phyloP scores from a whole-genome alignment of 2,888 invertebrate genomes.

The Leptodirus hochenwartii region DNA sequence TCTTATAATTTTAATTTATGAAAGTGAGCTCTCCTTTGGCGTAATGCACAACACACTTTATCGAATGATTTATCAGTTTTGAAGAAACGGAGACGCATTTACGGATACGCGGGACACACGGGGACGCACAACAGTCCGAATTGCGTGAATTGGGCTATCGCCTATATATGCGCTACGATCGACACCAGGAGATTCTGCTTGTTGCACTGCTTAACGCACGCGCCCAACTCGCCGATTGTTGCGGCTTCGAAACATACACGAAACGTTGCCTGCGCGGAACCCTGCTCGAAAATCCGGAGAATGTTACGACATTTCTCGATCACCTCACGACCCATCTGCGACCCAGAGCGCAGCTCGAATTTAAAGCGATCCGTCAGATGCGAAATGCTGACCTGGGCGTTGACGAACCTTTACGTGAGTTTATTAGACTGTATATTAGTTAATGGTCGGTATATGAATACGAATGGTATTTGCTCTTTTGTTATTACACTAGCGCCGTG shows the following conservation, averaged over 20 bases:
- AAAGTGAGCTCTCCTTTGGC: too few species aligned
- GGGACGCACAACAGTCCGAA: slow-evolving; percentile 59
- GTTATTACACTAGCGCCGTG: slow-evolving; percentile 43
- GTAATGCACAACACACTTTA: too few species aligned
- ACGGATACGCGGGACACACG: slow-evolving; percentile 65
- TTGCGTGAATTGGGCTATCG: slow-evolving; percentile 80
- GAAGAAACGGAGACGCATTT: too few species aligned
- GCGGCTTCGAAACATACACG: slow-evolving; percentile 79
- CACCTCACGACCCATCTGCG: slow-evolving; percentile 51
- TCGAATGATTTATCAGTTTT: too few species aligned
- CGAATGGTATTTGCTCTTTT: too few species aligned
- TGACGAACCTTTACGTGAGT: too few species aligned
- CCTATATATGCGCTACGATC: slow-evolving; percentile 64
- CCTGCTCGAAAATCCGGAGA: slow-evolving; percentile 62
- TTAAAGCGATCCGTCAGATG: slow-evolving; percentile 53
- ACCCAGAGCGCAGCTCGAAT: slow-evolving; percentile 35
- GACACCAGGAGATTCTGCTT: slow-evolving; percentile 56
- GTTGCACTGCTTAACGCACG: slow-evolving; percentile 53
- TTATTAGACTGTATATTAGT: too few species aligned
- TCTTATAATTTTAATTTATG: too few species aligned
- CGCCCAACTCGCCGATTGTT: slow-evolving; percentile 62
- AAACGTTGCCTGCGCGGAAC: slow-evolving; percentile 81
- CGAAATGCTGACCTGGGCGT: slow-evolving; percentile 19
- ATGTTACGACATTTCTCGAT: slow-evolving; percentile 65
- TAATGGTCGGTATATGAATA: too few species aligned